phyloP scores from a whole-genome alignment of 2,797 vertebrate species.

The Okamejei kenojei region DNA sequence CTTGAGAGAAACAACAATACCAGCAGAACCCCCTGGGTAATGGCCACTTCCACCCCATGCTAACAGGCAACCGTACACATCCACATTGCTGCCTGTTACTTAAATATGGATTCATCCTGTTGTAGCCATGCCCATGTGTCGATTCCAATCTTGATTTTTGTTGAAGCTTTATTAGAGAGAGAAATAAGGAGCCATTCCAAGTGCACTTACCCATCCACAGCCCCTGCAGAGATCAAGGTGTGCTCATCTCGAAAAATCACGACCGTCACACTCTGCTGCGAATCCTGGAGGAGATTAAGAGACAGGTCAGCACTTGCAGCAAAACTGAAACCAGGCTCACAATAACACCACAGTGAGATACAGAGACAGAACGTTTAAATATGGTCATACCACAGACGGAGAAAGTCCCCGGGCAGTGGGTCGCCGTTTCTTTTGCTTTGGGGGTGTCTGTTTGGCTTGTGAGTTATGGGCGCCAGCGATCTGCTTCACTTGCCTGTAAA shows the following conservation, averaged over 20 bases:
- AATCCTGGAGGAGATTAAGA: slow-evolving; percentile 53
- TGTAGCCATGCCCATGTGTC: too few relatives aligned
- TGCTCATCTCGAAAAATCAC: slow-evolving; percentile 86
- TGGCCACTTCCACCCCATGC: too few relatives aligned
- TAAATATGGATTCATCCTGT: too few relatives aligned
- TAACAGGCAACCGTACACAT: too few relatives aligned
- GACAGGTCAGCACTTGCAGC: not conserved
- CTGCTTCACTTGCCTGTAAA: slow-evolving; percentile 88
- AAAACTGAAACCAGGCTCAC: not conserved
- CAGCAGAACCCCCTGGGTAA: too few relatives aligned
- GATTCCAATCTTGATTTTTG: too few relatives aligned
- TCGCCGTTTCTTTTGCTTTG: slow-evolving; percentile 74
- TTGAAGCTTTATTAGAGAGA: not conserved
- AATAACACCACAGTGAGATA: not conserved
- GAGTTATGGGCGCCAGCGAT: slow-evolving; percentile 89
- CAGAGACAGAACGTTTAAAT: not conserved
- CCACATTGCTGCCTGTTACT: too few relatives aligned
- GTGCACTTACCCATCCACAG: slow-evolving; percentile 82
- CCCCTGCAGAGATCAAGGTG: slow-evolving; percentile 85
- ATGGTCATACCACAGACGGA: slow-evolving; percentile 75
- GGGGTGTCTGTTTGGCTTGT: slow-evolving; percentile 63
- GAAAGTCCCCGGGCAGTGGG: slow-evolving; percentile 68
- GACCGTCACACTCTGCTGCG: slow-evolving; percentile 91
- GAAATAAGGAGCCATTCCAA: not conserved
- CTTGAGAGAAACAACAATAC: too few relatives aligned